Evolutionary conservation across 2,888 invertebrate species (phyloP), one percentile per base, ranked within the genome.

Genomic region (Heteropelma amictum): DNA sequence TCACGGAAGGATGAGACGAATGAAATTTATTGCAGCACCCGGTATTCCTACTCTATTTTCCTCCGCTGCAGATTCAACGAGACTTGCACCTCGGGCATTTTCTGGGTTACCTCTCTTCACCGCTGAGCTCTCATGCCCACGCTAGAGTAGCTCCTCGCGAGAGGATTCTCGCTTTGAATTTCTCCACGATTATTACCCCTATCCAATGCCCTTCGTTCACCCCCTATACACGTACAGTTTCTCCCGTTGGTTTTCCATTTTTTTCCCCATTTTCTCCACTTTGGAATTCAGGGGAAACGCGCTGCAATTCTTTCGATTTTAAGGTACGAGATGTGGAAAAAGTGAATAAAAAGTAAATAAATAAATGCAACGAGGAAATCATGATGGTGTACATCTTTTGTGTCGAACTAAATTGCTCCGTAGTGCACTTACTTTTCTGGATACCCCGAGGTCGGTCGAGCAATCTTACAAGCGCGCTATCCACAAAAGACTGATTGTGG

Each of bases 51-150:
- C 79, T 76, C 80, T 63, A 77, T 78, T 78, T 79, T 72, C 75
- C 70, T 49, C 61, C 12, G 21, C 35, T 42, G 56, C 19, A 51
- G 67, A 72, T 72, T 68, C 75, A 72, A 76, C 71, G 47, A 79
- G 78, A 79, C 82, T 78, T 72, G 74, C 78, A 72, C 76, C 80
- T 71, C 60, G 61, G 70, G 72, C 81, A 73, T 80, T 82, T 81
- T 83, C 82, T 82, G 80, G 82, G 80, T 76, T 77, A 79, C 74
- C 40, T 79, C 72, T 71, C 74, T 63, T 42, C 40, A 63, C 68
- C 69, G 56, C 58, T 30, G 14, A 47, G 26, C 35, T 35, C 28
- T 19, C 12, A 5, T 10, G 3, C 23, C 33, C 19, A 8, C 38
- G 45, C 7, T 51, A 23, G 63, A 49, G 49, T 35, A 6, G 23